These are phyloP conservation scores for Peucedramus taeniatus DNA, from an alignment of 2,113 vertebrate species.

Conservation along the genomic window DNA sequence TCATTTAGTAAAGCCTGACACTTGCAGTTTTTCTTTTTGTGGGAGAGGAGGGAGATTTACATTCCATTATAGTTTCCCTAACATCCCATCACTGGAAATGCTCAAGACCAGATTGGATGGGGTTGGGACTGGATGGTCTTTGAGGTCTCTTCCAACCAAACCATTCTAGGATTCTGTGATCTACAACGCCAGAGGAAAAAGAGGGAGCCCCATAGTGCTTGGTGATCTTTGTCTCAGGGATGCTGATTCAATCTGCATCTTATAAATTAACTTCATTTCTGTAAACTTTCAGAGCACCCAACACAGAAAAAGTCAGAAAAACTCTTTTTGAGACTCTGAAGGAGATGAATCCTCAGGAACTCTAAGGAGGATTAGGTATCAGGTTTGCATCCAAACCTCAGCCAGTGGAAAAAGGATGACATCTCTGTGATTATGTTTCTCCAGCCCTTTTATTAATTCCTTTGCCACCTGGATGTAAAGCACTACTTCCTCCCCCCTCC, in stretches of 20 bases:
- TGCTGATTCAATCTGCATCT: background rate
- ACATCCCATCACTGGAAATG: background rate
- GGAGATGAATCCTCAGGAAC: background rate
- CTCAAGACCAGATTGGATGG: background rate
- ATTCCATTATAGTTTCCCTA: background rate
- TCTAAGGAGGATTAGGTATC: background rate
- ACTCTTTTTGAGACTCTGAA: background rate
- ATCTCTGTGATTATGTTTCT: background rate
- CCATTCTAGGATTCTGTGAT: background rate
- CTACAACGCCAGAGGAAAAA: background rate
- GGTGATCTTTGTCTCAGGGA: background rate
- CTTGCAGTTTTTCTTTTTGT: background rate
- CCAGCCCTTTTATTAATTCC: background rate
- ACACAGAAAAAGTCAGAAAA: background rate
- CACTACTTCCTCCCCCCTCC: background rate
- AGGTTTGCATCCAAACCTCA: slow-evolving; percentile 18
- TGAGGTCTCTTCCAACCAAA: background rate
- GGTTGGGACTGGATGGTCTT: background rate
- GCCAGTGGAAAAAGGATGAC: slow-evolving; percentile 15
- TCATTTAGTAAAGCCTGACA: background rate
- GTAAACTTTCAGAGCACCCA: background rate
- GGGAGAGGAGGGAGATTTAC: background rate
- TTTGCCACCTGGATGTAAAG: slow-evolving; percentile 50
- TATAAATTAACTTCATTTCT: background rate
- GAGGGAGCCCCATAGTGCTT: background rate